These are phyloP conservation scores for Chirona hameri DNA, from an alignment of 2,888 invertebrate species.

Conservation along the genomic window DNA sequence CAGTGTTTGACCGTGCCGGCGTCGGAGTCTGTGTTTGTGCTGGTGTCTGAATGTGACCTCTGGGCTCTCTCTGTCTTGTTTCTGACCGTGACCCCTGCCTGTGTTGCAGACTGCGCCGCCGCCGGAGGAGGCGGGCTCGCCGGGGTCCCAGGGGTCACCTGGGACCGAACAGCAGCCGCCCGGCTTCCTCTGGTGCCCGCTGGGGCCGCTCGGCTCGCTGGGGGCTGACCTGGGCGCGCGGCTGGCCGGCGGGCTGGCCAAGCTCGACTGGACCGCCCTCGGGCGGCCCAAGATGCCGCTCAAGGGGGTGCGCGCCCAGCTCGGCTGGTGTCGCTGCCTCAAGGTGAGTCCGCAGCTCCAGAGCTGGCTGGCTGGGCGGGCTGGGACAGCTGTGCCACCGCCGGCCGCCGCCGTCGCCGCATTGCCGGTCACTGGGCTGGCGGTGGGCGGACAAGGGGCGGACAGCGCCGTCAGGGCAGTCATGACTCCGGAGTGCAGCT, in stretches of 20 bases:
- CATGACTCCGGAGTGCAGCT: no score
- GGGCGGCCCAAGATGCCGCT: slow-evolving; percentile 10
- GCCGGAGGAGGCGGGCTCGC: not conserved
- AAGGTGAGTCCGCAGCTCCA: not conserved
- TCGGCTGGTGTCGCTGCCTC: slow-evolving; percentile 28
- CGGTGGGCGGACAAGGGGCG: no score
- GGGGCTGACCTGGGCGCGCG: not conserved
- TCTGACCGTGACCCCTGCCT: not conserved
- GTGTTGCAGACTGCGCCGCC: not conserved
- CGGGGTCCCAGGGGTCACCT: not conserved
- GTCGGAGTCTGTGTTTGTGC: no score
- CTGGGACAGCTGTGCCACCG: no score
- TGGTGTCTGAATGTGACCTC: not conserved
- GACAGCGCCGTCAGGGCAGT: no score
- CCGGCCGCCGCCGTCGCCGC: no score
- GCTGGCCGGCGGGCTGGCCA: not conserved
- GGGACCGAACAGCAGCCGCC: not conserved
- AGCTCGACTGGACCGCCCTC: not conserved
- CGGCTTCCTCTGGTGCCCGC: slow-evolving; percentile 24
- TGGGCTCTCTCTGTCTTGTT: not conserved
- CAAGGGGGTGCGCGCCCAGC: not conserved
- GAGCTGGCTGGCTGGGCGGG: not conserved
- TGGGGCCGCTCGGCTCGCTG: slow-evolving; percentile 5
- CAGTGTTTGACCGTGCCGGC: no score
- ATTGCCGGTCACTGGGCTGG: no score